These are phyloP conservation scores for Kradibia gibbosae DNA, from an alignment of 1,140 invertebrate genomes.

Conservation along the genomic window DNA sequence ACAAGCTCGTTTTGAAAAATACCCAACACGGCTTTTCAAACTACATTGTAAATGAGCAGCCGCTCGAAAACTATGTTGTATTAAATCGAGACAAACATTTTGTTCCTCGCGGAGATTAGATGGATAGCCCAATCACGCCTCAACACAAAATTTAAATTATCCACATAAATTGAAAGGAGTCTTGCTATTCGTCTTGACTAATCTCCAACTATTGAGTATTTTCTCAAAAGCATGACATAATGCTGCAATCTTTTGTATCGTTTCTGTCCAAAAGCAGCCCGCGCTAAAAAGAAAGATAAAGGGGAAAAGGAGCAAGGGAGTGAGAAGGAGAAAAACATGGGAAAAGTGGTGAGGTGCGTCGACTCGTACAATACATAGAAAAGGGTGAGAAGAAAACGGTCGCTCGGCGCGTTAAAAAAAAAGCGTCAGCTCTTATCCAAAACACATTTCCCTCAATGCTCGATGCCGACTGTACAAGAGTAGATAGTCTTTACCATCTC, in stretches of 20 bases:
- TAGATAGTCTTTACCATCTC: conserved; percentile 2
- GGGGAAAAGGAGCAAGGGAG: background rate
- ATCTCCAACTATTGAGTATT: background rate
- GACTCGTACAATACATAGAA: background rate
- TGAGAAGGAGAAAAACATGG: background rate
- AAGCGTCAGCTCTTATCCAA: conserved; percentile 26
- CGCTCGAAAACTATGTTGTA: background rate
- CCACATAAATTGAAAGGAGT: conserved; percentile 8
- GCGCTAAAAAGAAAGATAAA: background rate
- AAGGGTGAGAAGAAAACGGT: conserved; percentile 14
- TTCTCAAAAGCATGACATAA: background rate
- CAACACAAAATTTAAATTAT: conserved; percentile 24
- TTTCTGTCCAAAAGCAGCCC: background rate
- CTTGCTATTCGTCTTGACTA: conserved; percentile 10
- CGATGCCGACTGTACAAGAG: background rate
- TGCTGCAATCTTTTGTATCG: background rate
- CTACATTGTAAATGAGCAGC: background rate
- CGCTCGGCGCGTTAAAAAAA: background rate
- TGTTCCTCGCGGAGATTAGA: background rate
- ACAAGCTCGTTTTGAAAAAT: background rate
- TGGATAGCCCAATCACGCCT: conserved; percentile 8
- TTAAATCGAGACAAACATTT: conserved; percentile 16
- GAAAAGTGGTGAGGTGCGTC: background rate
- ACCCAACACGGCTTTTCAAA: background rate
- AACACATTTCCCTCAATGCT: conserved; percentile 41